Conservation (phyloP, 2,888 invertebrate species). For the Drosophila phalerata region DNA sequence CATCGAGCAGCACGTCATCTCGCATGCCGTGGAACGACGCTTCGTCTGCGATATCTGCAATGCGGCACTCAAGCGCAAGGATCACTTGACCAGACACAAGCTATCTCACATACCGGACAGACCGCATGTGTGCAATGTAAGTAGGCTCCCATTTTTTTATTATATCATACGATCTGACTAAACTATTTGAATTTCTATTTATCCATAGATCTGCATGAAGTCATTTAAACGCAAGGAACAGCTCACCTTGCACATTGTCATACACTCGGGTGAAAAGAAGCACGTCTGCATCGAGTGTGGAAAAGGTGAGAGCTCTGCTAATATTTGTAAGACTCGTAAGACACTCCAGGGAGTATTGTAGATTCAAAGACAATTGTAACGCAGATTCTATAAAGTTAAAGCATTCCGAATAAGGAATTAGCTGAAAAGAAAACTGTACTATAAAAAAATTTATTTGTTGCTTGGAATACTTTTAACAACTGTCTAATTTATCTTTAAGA, state of each 20-base stretch:
- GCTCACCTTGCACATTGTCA: slow-evolving; percentile 94
- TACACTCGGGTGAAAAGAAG: slow-evolving; percentile 95
- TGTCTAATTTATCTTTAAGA: too few species aligned
- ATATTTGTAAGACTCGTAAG: background rate
- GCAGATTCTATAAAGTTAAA: too few species aligned
- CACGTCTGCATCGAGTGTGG: slow-evolving; percentile 95
- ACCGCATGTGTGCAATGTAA: slow-evolving; percentile 93
- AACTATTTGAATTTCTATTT: background rate
- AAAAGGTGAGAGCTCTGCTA: slow-evolving; percentile 87
- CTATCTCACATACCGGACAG: slow-evolving; percentile 95
- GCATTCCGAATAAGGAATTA: too few species aligned
- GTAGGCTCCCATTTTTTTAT: slow-evolving; percentile 38
- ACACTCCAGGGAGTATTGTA: background rate
- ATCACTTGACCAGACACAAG: slow-evolving; percentile 94
- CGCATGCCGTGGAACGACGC: slow-evolving; percentile 93
- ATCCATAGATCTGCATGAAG: slow-evolving; percentile 90
- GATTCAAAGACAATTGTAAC: background rate
- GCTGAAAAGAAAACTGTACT: too few species aligned
- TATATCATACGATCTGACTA: background rate
- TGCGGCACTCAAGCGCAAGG: slow-evolving; percentile 94
- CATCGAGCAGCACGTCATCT: slow-evolving; percentile 94
- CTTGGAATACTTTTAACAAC: too few species aligned
- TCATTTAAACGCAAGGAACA: slow-evolving; percentile 96
- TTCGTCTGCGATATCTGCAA: slow-evolving; percentile 96
- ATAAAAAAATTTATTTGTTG: too few species aligned